Base-by-base conservation (phyloP, 2,888 invertebrate genomes). In the Dolomedes plantarius region DNA sequence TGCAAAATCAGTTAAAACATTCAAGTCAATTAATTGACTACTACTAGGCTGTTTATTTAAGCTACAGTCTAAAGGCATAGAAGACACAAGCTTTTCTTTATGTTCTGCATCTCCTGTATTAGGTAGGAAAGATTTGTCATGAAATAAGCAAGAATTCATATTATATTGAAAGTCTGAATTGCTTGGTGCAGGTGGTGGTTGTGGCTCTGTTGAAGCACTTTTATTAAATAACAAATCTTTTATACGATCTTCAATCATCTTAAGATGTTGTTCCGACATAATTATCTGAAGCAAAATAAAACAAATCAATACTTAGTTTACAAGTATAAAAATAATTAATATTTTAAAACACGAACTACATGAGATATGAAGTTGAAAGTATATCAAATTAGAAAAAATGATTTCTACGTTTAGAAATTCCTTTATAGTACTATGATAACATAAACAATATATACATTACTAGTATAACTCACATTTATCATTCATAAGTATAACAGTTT, bases 21-120 rank as follows among this genome's bases (percentile, higher is more conserved):
- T 68, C 23, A 85, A 67, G 68, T 85, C 77, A 56, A 85, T 85
- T n/a, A 85, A 36, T 41, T 85, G 62, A 31, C 83, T 85, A 36
- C 73, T 56, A 0, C 16, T 46, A 11, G 19, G 5, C 2, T 5
- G 1, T 23, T 23, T 56, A 23, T 56, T 19, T 23, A 23, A 23
- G 16, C 56, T 56, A 23, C 56, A 19, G 23, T 56, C 56, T 23
- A 56, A 19, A 56, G 56, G 23, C 19, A 56, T 16, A 16, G 46
- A 16, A 2, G 46, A 16, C 16, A n/a, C 13, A 23, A 5, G 56
- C 1, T 56, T 23, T 3, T 56, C 11, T 23, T 23, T 56, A 23
- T 23, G 23, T 3, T 1, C 13, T n/a, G 6, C 16, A 23, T 56
- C 5, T 6, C 46, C 16, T 3, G 2, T n/a, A 16, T n/a, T 23